These are phyloP conservation scores for Ommatoiulus sabulosus DNA, from an alignment of 2,888 invertebrate species.

Conservation along the genomic window DNA sequence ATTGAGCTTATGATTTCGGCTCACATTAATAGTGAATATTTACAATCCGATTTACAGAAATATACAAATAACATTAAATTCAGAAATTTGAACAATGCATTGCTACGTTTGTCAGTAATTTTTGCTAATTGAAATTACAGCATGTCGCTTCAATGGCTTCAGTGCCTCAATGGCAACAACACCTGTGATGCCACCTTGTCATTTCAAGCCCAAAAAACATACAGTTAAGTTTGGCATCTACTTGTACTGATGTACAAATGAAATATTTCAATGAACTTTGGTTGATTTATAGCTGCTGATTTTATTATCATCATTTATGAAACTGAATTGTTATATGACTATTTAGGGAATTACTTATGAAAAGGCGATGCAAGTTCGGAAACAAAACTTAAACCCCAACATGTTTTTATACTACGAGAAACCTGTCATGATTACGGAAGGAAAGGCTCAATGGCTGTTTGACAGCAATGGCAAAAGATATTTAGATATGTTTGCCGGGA, in stretches of 20 bases:
- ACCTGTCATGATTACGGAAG: conserved; percentile 86
- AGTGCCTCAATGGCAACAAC: too few species aligned
- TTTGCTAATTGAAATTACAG: too few species aligned
- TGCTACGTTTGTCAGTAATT: too few species aligned
- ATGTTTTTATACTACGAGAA: conserved; percentile 79
- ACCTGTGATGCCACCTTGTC: not conserved
- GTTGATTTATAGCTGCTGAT: too few species aligned
- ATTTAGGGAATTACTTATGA: conserved; percentile 66
- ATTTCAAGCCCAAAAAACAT: conserved; percentile 6
- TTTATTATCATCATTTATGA: conserved; percentile 1
- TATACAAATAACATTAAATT: too few species aligned
- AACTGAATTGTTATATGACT: not conserved
- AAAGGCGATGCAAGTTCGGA: conserved; percentile 73
- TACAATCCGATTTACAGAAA: too few species aligned
- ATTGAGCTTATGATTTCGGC: too few species aligned
- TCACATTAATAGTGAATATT: too few species aligned
- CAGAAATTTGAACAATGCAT: too few species aligned
- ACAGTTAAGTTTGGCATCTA: not conserved
- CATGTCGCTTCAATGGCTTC: too few species aligned
- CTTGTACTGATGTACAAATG: too few species aligned
- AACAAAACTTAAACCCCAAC: conserved; percentile 77
- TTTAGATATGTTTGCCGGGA: conserved; percentile 95
- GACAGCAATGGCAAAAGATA: conserved; percentile 88
- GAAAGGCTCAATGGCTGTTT: conserved; percentile 92
- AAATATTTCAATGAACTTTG: too few species aligned